These are phyloP conservation scores for Austrofundulus limnaeus DNA, from an alignment of 2,113 vertebrate species.

Conservation along the genomic window DNA sequence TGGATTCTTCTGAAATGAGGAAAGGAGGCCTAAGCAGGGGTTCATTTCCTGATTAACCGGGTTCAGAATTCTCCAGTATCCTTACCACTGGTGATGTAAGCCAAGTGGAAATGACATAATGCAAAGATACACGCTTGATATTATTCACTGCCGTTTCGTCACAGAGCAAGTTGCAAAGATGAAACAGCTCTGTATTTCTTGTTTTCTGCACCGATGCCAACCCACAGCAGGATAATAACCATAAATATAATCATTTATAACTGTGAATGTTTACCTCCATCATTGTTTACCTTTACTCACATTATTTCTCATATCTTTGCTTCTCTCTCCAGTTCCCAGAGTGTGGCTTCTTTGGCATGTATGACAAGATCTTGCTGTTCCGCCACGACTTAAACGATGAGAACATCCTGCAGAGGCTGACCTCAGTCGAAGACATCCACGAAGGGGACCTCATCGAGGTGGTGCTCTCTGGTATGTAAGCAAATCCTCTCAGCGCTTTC, in stretches of 20 bases:
- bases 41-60: conserved; percentile 29
- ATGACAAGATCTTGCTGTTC: conserved; percentile 98
- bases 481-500: neutral
- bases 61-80: conserved; percentile 25
- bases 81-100: conserved; percentile 31
- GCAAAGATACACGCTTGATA: neutral
- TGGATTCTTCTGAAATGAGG: conserved; percentile 34
- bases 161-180: neutral
- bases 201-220: conserved; percentile 4
- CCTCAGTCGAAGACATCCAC: conserved; percentile 92
- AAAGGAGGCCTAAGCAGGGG: conserved; percentile 23
- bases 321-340: conserved; percentile 89
- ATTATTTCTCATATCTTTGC: conserved; percentile 32
- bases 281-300: conserved; percentile 1
- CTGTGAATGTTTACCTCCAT: neutral
- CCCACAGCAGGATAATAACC: neutral
- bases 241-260: neutral
- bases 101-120: conserved; percentile 27
- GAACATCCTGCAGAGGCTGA: conserved; percentile 96
- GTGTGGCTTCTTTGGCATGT: conserved; percentile 99
- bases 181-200: conserved; percentile 4
- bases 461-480: conserved; percentile 89
- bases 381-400: conserved; percentile 94
- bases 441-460: conserved; percentile 97
- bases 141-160: neutral